phyloP scores from a whole-genome alignment of 2,113 vertebrate species.

The Numenius arquata region DNA sequence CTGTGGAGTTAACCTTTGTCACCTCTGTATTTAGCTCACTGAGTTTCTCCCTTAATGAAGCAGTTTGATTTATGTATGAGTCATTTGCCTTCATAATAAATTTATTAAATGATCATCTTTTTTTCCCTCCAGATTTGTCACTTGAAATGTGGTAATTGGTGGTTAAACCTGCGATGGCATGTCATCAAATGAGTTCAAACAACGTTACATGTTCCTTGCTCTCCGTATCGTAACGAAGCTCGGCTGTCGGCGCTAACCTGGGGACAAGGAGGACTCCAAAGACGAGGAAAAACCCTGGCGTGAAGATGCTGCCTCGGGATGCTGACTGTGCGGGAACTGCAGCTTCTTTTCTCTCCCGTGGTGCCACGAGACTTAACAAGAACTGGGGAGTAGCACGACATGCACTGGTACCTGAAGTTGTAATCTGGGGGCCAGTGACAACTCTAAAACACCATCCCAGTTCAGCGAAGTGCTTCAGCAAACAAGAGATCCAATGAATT shows the following conservation, averaged over 20 bases:
- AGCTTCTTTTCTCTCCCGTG: not conserved
- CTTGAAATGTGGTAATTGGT: constrained; percentile 21
- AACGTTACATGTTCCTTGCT: not conserved
- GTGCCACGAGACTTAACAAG: not conserved
- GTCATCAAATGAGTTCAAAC: constrained; percentile 9
- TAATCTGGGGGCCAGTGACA: not conserved
- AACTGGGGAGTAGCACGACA: not conserved
- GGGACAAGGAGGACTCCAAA: not conserved
- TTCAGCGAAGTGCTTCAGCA: not conserved
- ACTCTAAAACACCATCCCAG: not conserved
- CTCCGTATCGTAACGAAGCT: not conserved
- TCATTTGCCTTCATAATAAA: constrained; percentile 74
- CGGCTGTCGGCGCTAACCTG: not conserved
- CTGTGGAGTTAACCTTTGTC: constrained; percentile 59
- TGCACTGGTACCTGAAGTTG: not conserved
- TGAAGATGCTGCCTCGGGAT: not conserved
- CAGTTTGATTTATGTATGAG: constrained; percentile 60
- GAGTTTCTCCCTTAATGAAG: constrained; percentile 57
- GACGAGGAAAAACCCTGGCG: not conserved
- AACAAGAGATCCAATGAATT: not conserved
- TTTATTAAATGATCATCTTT: constrained; percentile 69
- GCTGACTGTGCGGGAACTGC: not conserved
- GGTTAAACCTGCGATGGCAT: not conserved
- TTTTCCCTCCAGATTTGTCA: constrained; percentile 57
- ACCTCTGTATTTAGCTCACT: constrained; percentile 21